Percentiles rank a stretch among this genome's conserved stretches.
Evolutionary conservation across 2,888 invertebrate genomes (phyloP).

Genomic region (Poecilobothrus nobilitatus): DNA sequence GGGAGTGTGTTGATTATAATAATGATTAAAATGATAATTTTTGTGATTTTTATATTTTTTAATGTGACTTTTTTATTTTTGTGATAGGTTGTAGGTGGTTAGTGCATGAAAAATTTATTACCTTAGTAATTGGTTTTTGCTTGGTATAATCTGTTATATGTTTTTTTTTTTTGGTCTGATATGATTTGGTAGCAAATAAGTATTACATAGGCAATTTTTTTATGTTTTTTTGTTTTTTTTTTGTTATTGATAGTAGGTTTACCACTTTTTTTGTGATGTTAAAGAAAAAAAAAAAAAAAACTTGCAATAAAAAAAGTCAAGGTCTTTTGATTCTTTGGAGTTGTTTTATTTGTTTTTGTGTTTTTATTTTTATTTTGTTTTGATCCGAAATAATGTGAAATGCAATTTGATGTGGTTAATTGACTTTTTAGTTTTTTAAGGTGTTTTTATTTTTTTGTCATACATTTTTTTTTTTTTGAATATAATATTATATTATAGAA

Average conservation of each 20-base stretch:
- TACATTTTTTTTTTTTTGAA: too few species aligned
- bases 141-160: not conserved
- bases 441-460: not conserved
- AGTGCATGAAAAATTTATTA: slow-evolving; percentile 1
- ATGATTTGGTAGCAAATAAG: too few species aligned
- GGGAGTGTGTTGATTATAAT: not conserved
- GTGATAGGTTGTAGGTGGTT: not conserved
- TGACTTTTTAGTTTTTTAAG: not conserved
- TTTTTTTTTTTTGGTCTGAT: too few species aligned
- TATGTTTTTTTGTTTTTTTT: too few species aligned
- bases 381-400: not conserved
- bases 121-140: not conserved
- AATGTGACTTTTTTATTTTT: too few species aligned
- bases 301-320: not conserved
- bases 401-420: not conserved
- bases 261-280: too few species aligned
- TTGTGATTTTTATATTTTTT: too few species aligned
- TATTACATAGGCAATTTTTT: too few species aligned
- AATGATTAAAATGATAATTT: not conserved
- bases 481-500: too few species aligned
- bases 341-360: not conserved
- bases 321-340: not conserved
- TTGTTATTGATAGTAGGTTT: too few species aligned
- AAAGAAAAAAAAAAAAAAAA: not conserved
- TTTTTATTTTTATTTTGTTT: not conserved